Evolutionary conservation across 2,797 vertebrate genomes (phyloP).

Genomic region (Coluber constrictor): DNA sequence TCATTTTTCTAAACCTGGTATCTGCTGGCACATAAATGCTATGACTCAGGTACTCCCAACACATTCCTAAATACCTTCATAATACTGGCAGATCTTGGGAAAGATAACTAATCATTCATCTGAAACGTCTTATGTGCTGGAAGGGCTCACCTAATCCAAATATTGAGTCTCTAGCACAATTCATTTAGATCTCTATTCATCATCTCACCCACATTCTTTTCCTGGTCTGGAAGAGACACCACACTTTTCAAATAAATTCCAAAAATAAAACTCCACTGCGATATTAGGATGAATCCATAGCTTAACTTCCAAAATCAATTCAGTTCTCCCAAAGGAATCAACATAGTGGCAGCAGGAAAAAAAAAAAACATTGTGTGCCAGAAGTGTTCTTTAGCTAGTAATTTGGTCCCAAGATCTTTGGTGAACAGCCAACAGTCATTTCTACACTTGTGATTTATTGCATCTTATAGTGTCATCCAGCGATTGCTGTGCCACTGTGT

Average conservation of each 20-base stretch:
- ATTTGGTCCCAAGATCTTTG: background rate
- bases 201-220: background rate
- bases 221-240: background rate
- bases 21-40: background rate
- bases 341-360: background rate
- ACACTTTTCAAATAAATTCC: background rate
- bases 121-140: background rate
- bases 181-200: background rate
- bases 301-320: background rate
- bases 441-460: background rate
- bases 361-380: background rate
- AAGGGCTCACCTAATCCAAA: background rate
- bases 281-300: background rate
- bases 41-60: background rate
- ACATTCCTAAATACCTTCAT: background rate
- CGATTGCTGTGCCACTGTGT: background rate
- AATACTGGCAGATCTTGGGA: background rate
- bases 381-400: background rate
- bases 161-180: background rate
- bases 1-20: background rate
- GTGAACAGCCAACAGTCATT: background rate
- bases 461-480: background rate
- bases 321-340: background rate
- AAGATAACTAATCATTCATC: background rate
- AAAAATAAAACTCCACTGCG: background rate